Base-by-base conservation (phyloP, 2,797 vertebrate species). In the Coregonus ussuriensis region DNA sequence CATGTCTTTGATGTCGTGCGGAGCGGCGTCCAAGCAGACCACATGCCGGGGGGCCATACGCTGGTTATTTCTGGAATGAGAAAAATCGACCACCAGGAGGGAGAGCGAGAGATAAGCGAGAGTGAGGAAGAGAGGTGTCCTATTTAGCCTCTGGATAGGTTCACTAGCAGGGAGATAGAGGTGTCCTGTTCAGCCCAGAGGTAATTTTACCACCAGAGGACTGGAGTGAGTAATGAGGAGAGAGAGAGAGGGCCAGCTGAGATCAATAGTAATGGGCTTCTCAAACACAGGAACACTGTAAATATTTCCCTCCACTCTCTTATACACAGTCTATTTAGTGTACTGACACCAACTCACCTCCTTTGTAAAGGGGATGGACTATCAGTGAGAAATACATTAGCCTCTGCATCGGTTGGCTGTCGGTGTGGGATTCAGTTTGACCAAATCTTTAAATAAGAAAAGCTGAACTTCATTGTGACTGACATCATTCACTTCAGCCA, bases 51-150 rank as follows among this genome's bases (percentile, higher is more conserved):
- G 82, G 81, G 87, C 80, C 85, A 87, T 77, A 4, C 74, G 77
- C 81, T 78, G 79, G 83, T 86, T 89, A 91, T 91, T 91, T 88
- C 85, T 87, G 88, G 88, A 90, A 87, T 89, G 87, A 89, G 91
- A 63, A 25, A 89, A 87, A 89, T 86, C 76, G 82, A 91, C 89
- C 69, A 79, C 67, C 33, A 78, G 47, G 52, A 35, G 31, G 31
- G 31, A 33, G 31, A 33, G 2, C 31, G 31, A 33, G 31, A 33
- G 3, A 33, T 33, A 3, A 33, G 31, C 2, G 31, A 33, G 31
- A 33, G 31, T 33, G 31, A 33, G 31, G 31, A 33, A 33, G 31
- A 33, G 31, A 33, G 31, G 31, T 33, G 31, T 33, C 31, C 31
- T 33, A 33, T 47, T 47, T 9, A 47, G 41, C 2, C 41, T 47